A percentile compares a stretch with the other conserved stretches of the same genome.
phyloP scores from a whole-genome alignment of 1,140 invertebrate species.

The Hylyphantes graminicola region DNA sequence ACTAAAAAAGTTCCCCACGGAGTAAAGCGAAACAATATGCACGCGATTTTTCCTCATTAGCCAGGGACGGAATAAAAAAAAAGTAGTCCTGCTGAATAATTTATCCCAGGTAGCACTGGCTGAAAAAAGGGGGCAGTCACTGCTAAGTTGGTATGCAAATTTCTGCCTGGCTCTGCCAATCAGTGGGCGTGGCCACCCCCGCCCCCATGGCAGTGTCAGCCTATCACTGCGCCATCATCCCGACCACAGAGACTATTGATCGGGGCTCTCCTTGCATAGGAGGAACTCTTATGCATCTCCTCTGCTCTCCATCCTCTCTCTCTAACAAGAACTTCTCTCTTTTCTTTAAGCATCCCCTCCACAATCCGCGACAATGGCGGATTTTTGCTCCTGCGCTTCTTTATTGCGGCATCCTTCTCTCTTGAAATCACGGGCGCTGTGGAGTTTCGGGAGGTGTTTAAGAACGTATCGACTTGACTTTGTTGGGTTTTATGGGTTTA shows the following conservation, averaged over 20 bases:
- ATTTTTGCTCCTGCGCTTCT: constrained; percentile 58
- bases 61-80: background rate
- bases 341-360: constrained; percentile 59
- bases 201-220: constrained; percentile 46
- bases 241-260: constrained; percentile 58
- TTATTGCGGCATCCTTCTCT: constrained; percentile 31
- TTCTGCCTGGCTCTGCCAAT: constrained; percentile 55
- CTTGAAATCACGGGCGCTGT: constrained; percentile 24
- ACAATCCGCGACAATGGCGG: constrained; percentile 59
- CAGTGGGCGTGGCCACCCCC: constrained; percentile 51
- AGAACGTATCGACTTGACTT: too few relatives aligned
- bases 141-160: constrained; percentile 59
- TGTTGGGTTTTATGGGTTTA: too few relatives aligned
- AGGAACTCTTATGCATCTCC: constrained; percentile 58
- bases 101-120: constrained; percentile 56
- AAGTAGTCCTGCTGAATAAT: constrained; percentile 36
- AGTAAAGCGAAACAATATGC: constrained; percentile 48
- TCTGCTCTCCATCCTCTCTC: constrained; percentile 39
- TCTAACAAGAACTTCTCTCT: constrained; percentile 57
- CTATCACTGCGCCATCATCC: constrained; percentile 58
- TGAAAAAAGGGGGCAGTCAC: constrained; percentile 54
- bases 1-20: constrained; percentile 32
- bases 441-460: background rate
- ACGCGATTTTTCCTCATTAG: constrained; percentile 59
- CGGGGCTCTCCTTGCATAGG: constrained; percentile 55